Base-by-base conservation (phyloP, 2,888 invertebrate genomes). In the Ornithoptera alexandrae region DNA sequence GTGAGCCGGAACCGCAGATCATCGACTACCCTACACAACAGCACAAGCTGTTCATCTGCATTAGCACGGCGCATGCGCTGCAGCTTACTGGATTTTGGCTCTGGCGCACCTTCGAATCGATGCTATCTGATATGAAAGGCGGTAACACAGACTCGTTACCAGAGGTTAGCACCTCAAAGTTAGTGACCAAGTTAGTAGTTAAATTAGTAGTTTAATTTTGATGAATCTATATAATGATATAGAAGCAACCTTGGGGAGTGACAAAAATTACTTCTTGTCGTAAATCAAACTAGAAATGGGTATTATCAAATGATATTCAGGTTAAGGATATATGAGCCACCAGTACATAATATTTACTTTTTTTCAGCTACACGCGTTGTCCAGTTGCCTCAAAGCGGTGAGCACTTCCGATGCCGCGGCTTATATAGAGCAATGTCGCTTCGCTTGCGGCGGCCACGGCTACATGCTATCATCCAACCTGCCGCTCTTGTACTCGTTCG, bases 371-470 rank as follows among this genome's bases (percentile, higher is more conserved):
- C 98, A 99, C 84, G 97, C 97, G 0, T 87, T 98, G 62, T 95
- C 98, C 0, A 97, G 98, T 79, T 98, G 98, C 74, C 85, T 99
- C 67, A 98, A 99, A 90, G 97, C 98, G 0, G 94, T 97, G 60
- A 95, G 96, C 74, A 95, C 97, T 3, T 94, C 95, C 2, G 96
- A 96, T 81, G 93, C 95, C 0, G 94, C 96, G 0, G 82, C 86
- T 22, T 96, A 95, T 1, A 95, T 98, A 30, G 98, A 98, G 84
- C 95, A 94, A 72, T 96, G 97, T 76, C 95, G 98, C 10, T 93
- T 97, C 74, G 94, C 98, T 0, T 99, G 98, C 82, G 99, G 99
- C 0, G 99, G 99, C 0, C 98, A 99, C 82, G 99, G 99, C 6
- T 99, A 96, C 88, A 96, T 97, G 96, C 93, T 95, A 66, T 94